Evolutionary conservation across 2,888 invertebrate genomes (phyloP).

Genomic region (Luperina nickerlii): DNA sequence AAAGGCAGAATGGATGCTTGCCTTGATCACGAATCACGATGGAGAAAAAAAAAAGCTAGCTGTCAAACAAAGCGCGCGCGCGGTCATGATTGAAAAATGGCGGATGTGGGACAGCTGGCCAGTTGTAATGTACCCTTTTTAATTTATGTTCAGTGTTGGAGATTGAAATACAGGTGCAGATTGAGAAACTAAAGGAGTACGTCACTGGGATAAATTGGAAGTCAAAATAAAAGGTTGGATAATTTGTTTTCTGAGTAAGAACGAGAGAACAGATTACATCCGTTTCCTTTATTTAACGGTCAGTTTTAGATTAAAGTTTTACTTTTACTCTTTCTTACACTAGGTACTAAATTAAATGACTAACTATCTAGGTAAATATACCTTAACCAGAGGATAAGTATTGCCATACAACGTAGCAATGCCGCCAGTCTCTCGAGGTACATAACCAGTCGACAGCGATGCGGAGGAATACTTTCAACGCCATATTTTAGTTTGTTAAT

Average conservation of each 20-base stretch:
- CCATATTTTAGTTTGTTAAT: too few relatives aligned
- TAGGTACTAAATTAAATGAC: not conserved
- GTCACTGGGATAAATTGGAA: constrained; percentile 5
- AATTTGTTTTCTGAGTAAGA: not conserved
- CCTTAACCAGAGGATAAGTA: too few relatives aligned
- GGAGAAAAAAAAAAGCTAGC: constrained; percentile 62
- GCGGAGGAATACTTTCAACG: too few relatives aligned
- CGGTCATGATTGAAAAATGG: constrained; percentile 67
- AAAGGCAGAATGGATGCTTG: constrained; percentile 63
- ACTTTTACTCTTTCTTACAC: not conserved
- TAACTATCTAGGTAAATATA: not conserved
- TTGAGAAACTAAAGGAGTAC: constrained; percentile 27
- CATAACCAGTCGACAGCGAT: too few relatives aligned
- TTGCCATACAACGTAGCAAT: too few relatives aligned
- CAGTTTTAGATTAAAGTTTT: not conserved
- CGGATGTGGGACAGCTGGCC: constrained; percentile 63
- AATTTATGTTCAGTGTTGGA: constrained; percentile 44
- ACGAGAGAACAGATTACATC: not conserved
- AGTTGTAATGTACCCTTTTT: constrained; percentile 16
- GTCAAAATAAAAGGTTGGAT: not conserved
- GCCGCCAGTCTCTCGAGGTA: too few relatives aligned
- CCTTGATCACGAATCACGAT: constrained; percentile 59
- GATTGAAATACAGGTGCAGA: constrained; percentile 33
- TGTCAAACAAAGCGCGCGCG: constrained; percentile 64
- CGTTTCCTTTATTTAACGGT: not conserved